Evolutionary conservation across 2,797 vertebrate genomes (phyloP).

Genomic region (Pyrocephalus nanus): DNA sequence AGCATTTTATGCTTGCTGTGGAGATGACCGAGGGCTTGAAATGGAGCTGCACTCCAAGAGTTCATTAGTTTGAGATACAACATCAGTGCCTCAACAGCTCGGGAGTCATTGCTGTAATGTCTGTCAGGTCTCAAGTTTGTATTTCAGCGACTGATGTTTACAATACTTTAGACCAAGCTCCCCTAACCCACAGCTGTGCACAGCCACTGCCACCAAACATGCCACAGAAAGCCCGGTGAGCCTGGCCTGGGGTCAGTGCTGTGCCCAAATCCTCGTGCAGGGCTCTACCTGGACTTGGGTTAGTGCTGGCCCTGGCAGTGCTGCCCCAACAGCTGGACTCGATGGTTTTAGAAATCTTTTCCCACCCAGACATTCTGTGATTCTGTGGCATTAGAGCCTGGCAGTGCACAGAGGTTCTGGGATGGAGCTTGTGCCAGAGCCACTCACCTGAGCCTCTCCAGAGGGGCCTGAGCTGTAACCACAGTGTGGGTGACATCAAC

Average conservation of each 20-base stretch:
- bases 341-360: not conserved
- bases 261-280: accelerated
- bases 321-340: not conserved
- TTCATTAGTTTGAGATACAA: not conserved
- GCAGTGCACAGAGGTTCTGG: not conserved
- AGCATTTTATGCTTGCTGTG: not conserved
- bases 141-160: not conserved
- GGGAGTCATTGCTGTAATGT: not conserved
- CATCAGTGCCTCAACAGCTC: not conserved
- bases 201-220: not conserved
- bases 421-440: not conserved
- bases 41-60: not conserved
- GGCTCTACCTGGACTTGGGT: not conserved
- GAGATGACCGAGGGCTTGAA: not conserved
- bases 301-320: not conserved
- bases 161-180: not conserved
- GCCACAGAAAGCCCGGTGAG: not conserved
- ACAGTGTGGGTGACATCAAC: accelerated
- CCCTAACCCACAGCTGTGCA: not conserved
- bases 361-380: not conserved
- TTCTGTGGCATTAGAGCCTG: not conserved
- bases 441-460: not conserved
- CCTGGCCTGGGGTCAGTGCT: not conserved
- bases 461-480: not conserved
- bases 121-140: not conserved